These are phyloP conservation scores for Nephrotoma flavescens DNA, from an alignment of 2,888 invertebrate species.

Conservation along the genomic window DNA sequence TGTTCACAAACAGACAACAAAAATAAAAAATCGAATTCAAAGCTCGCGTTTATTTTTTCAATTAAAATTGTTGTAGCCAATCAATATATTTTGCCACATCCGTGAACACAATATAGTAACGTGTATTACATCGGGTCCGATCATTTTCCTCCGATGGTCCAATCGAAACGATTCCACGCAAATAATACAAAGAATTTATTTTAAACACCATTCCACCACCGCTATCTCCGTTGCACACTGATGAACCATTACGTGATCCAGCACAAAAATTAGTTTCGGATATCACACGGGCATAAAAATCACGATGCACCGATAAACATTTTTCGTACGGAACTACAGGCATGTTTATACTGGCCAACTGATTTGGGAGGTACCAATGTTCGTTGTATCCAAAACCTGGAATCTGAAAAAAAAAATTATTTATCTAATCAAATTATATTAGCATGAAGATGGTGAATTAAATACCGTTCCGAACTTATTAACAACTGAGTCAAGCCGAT, in stretches of 20 bases:
- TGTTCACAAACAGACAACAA: neutral
- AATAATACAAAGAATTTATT: conserved; percentile 5
- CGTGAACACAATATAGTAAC: conserved; percentile 33
- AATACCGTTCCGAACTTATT: neutral
- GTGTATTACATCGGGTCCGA: conserved; percentile 29
- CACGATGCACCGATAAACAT: conserved; percentile 18
- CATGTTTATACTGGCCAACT: conserved; percentile 20
- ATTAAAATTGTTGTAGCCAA: conserved; percentile 19
- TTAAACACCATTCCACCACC: conserved; percentile 34
- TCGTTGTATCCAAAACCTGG: conserved; percentile 30
- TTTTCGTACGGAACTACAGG: conserved; percentile 22
- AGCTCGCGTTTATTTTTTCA: neutral
- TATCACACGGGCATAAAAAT: conserved; percentile 11
- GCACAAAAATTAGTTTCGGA: conserved; percentile 12
- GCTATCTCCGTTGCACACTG: conserved; percentile 38
- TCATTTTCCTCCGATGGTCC: conserved; percentile 15
- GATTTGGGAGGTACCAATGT: conserved; percentile 1
- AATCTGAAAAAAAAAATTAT: neutral
- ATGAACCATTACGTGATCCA: conserved; percentile 20
- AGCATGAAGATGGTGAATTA: too few relatives aligned
- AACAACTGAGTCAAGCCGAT: neutral
- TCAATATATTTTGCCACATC: conserved; percentile 26
- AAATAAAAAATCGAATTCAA: too few relatives aligned
- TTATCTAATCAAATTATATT: too few relatives aligned
- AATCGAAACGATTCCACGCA: conserved; percentile 14